Base-by-base conservation (phyloP, 2,113 vertebrate species). In the Sclerurus mexicanus region DNA sequence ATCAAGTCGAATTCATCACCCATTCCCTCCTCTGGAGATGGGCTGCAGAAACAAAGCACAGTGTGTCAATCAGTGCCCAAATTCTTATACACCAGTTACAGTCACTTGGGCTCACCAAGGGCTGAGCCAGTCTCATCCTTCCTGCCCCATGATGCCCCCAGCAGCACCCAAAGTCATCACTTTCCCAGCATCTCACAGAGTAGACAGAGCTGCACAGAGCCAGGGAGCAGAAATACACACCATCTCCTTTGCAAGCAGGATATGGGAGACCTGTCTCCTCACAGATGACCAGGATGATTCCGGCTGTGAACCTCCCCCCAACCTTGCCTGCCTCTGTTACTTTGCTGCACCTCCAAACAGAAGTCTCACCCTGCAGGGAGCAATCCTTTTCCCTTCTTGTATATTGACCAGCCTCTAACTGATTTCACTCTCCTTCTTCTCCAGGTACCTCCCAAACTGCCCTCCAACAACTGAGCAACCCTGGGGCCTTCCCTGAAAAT, bases 1-100 rank as follows among this genome's bases (percentile, higher is more conserved):
- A 99, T 99, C 95, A 99, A 98, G 98, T 99, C 99, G 50, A 99
- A 99, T 95, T 99, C 99, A 89, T 99, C 99, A 19, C 99, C 99
- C 97, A 99, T 99, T 96, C 99, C 99, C 97, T 99, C 99, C 90
- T 99, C 99, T 12, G 99, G 99, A 98, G 99, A 99, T 0, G 99
- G 99, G 97, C 99, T 99, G 97, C 40, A 55, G 84, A 97, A 97
- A 39, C 28, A 50, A 98, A 94, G 66, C 58, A 64, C 58, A 93
- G 52, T 0, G 2, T 11, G 23, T 94, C 58, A 93, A 47, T 60
- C 74, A 87, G 53, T 44, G 33, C 37, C 35, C 73, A 22, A 87
- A 66, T 1, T 2, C 30, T 35, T 19, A 18, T 7, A 27, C 14
- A 28, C 6, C 58, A 44, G 4, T 31, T 47, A 68, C 0, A 1